Conservation (phyloP, 1,140 invertebrate species). For the Wiebesia pumilae region DNA sequence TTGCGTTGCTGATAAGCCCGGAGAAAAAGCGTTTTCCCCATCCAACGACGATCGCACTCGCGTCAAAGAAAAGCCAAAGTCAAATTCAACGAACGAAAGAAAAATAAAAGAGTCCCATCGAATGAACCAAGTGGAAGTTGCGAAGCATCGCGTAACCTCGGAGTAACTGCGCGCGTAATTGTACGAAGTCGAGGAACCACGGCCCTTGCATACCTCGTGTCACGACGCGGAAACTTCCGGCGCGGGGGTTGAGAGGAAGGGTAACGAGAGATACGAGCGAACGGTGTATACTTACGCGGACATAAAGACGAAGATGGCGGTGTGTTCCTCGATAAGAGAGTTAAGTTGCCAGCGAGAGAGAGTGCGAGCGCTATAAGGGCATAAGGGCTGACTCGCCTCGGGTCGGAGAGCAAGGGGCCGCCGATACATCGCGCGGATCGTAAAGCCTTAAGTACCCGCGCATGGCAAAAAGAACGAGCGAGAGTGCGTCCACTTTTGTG, state of each 20-base stretch:
- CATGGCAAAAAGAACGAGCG: conserved; percentile 13
- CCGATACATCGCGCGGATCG: conserved; percentile 37
- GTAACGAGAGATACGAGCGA: conserved; percentile 8
- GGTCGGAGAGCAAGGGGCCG: background rate
- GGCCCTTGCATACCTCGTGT: background rate
- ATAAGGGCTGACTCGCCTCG: background rate
- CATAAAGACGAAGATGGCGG: conserved; percentile 36
- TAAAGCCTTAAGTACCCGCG: conserved; percentile 42
- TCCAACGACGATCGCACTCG: background rate
- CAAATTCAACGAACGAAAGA: background rate
- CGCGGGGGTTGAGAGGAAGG: background rate
- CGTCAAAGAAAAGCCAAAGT: background rate
- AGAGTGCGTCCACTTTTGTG: conserved; percentile 26
- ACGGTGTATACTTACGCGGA: conserved; percentile 44
- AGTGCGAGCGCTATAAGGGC: background rate
- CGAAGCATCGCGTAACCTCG: too few relatives aligned
- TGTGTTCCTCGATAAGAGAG: background rate
- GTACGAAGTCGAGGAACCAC: background rate
- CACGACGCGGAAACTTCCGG: conserved; percentile 26
- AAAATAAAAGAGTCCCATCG: background rate
- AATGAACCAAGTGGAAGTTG: background rate
- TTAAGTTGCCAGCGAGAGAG: background rate
- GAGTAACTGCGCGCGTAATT: background rate
- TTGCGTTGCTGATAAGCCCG: too few relatives aligned
- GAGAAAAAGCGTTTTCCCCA: too few relatives aligned